These are phyloP conservation scores for Turritopsis rubra DNA, from an alignment of 30 jellyfish, hydroid and myxozoan species.

Conservation along the genomic window DNA sequence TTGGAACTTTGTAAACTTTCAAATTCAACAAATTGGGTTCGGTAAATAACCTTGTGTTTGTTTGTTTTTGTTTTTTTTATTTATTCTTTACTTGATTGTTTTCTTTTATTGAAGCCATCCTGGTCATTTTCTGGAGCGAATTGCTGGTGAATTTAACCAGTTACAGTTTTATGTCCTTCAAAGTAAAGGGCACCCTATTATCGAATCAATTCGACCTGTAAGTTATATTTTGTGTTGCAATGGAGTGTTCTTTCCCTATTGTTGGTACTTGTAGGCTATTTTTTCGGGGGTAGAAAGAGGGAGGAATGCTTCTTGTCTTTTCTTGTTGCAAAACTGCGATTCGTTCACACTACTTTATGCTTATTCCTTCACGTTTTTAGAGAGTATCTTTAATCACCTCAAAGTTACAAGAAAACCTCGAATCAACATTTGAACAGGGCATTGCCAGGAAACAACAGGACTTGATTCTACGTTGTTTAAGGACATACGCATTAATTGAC, in stretches of 20 bases:
- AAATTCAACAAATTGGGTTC: no score
- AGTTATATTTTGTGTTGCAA: not conserved
- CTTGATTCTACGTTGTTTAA: constrained; percentile 56
- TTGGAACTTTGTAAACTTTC: no score
- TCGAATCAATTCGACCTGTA: constrained; percentile 69
- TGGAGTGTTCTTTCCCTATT: no score
- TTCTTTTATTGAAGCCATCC: constrained; percentile 49
- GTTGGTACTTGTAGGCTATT: no score
- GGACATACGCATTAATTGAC: constrained; percentile 88
- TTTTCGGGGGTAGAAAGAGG: no score
- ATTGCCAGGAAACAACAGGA: constrained; percentile 43
- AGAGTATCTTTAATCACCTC: constrained; percentile 90
- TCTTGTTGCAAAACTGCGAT: no score
- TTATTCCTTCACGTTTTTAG: constrained; percentile 50
- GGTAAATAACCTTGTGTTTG: not conserved
- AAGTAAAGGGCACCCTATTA: constrained; percentile 80
- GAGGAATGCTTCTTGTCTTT: no score
- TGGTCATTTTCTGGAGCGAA: constrained; percentile 80
- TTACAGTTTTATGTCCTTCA: constrained; percentile 87
- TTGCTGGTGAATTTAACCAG: constrained; percentile 95
- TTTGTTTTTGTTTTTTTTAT: not conserved
- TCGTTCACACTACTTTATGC: no score
- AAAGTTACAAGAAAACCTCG: constrained; percentile 85
- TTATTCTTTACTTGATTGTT: not conserved
- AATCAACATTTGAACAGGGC: constrained; percentile 64